Base-by-base conservation (phyloP, 2,797 vertebrate genomes). In the Micropoecilia bifurca region DNA sequence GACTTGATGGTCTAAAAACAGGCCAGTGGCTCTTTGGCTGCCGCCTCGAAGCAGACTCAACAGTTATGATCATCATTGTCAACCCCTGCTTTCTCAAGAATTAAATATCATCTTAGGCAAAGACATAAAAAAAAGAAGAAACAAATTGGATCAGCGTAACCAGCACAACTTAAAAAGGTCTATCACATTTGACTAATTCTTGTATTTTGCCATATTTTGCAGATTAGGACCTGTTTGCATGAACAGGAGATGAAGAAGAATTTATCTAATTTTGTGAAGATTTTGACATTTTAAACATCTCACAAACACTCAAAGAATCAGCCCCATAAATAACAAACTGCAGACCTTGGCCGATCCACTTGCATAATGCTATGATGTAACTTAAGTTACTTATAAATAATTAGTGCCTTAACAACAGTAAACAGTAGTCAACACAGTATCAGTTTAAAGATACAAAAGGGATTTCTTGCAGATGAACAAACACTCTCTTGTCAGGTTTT, bases 1-100 rank as follows among this genome's bases (percentile, higher is more conserved):
- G 76, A 78, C 47, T 75, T 74, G 84, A 80, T 76, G 47, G 4
- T 79, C 3, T 71, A 39, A 90, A 88, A 87, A 82, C 78, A 88
- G 81, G 85, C 87, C 81, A 86, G 78, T 71, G 3, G 1, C 78
- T 76, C 30, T 55, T 80, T 69, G 61, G 6, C 66, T 20, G 78
- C 57, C 1, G 12, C 80, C 83, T 85, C 55, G 16, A 73, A 89
- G 79, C 59, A 88, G 47, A 86, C 71, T 82, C 78, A 69, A 79
- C 72, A 81, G 83, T 83, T 78, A 75, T 66, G 71, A 87, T 75
- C 55, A 66, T 84, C 66, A 76, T 9, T 72, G 71, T 80, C 57
- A 20, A 48, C 80, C 73, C 73, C 53, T 76, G 53, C 57, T 81
- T 82, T 78, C 71, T 78, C 75, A 71, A 41, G 68, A 46, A 47